Evolutionary conservation across 2,888 invertebrate genomes (phyloP).

Genomic region (Erpobdella octoculata): DNA sequence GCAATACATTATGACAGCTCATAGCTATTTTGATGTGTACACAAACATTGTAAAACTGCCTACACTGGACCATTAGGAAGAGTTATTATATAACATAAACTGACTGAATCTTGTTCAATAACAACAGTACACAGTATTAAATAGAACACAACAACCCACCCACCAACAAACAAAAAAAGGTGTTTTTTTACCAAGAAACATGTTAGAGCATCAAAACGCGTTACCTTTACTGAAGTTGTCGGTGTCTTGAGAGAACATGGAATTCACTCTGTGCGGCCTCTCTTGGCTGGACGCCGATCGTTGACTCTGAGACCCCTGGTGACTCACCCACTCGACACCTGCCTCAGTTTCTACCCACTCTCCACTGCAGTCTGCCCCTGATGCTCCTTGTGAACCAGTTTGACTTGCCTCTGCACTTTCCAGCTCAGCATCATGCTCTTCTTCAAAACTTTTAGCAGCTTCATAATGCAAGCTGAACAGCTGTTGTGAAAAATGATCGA

Average conservation of each 20-base stretch:
- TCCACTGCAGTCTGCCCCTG: constrained; percentile 29
- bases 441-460: constrained; percentile 37
- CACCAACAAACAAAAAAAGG: too few species aligned
- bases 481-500: constrained; percentile 18
- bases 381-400: background rate
- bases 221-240: constrained; percentile 8
- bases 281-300: background rate
- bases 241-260: constrained; percentile 3
- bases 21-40: too few species aligned
- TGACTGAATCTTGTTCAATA: too few species aligned
- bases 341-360: constrained; percentile 44
- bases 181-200: background rate
- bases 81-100: too few species aligned
- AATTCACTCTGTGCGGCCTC: constrained; percentile 8
- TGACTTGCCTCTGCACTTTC: constrained; percentile 26
- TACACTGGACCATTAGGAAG: too few species aligned
- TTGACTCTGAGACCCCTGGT: background rate
- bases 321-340: constrained; percentile 47
- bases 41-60: too few species aligned
- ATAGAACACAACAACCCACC: too few species aligned
- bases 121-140: too few species aligned
- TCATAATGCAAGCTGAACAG: constrained; percentile 36
- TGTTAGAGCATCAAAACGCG: background rate
- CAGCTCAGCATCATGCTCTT: constrained; percentile 38
- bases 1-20: too few species aligned